These are phyloP conservation scores for Sternarchorhynchus goeldii DNA, from an alignment of 2,797 vertebrate species.

Conservation along the genomic window DNA sequence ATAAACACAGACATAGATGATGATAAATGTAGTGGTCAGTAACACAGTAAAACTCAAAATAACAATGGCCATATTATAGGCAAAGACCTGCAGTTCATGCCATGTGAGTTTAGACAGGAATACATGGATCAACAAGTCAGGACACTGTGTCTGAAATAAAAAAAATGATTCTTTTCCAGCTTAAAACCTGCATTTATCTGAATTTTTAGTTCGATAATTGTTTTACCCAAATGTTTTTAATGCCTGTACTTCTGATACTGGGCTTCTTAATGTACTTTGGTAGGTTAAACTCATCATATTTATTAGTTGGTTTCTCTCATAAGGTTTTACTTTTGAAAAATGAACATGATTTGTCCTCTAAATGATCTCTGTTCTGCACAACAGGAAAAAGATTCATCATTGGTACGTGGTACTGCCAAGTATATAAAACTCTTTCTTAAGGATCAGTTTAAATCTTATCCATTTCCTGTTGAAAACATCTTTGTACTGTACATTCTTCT, in stretches of 20 bases:
- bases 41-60: no score
- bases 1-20: no score
- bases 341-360: slow-evolving; percentile 4
- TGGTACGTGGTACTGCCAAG: not conserved
- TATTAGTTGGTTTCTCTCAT: not conserved
- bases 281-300: not conserved
- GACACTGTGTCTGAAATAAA: not conserved
- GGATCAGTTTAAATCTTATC: not conserved
- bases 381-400: not conserved
- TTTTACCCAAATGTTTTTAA: not conserved
- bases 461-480: not conserved
- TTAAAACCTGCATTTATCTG: no score
- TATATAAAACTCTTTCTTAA: not conserved
- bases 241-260: not conserved
- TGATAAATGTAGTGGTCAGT: no score
- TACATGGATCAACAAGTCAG: not conserved
- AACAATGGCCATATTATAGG: no score
- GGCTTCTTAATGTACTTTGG: not conserved
- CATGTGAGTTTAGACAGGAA: not conserved
- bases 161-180: no score
- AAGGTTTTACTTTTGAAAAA: slow-evolving; percentile 6
- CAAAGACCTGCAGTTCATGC: no score
- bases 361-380: not conserved
- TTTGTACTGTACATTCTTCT: not conserved
- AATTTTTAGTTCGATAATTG: not conserved